Base-by-base conservation (phyloP, 1,140 invertebrate genomes). In the Bradysia coprophila region DNA sequence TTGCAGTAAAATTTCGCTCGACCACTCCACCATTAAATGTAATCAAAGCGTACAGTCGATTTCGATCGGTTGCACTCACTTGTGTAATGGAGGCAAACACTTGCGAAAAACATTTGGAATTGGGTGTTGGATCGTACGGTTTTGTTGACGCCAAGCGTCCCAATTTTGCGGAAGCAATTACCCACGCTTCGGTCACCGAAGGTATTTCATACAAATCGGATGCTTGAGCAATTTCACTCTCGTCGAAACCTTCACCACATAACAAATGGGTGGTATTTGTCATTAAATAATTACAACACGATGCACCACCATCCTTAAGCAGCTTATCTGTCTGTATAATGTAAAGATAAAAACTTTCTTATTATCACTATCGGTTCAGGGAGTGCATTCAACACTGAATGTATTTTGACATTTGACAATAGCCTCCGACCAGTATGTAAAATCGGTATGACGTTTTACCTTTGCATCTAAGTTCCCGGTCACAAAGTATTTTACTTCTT, bases 181-280 rank as follows among this genome's bases (percentile, higher is more conserved):
- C 76, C 87, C 87, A 92, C 51, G 76, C 71, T 52, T 81, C 75
- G 19, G 71, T 75, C 10, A 90, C 78, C 34, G 83, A 79, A 45
- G 84, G 81, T 19, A 86, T 74, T 55, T 86, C 85, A 67, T 88
- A 91, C 0, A 92, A 61, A 53, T 92, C 87, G 55, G 77, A 75
- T 2, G 84, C 85, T 64, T 85, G 82, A 36, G 66, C 69, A 36
- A 87, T 66, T 57, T 80, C 78, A 63, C 71, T 75, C 56, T 85
- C 78, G 43, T 74, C 66, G 36, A 76, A 72, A 57, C 82, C 75
- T 43, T 69, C 69, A 36, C 85, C 86, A 40, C 78, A 78, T 51
- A 91, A 80, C 33, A 85, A 68, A 65, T 88, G 81, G n/a, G 84
- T 89, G 19, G 86, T 76, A 61, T 75, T 78, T 56, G 88, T 81